Evolutionary conservation across 1,140 invertebrate species (phyloP).

Genomic region (Thaumetopoea pityocampa): DNA sequence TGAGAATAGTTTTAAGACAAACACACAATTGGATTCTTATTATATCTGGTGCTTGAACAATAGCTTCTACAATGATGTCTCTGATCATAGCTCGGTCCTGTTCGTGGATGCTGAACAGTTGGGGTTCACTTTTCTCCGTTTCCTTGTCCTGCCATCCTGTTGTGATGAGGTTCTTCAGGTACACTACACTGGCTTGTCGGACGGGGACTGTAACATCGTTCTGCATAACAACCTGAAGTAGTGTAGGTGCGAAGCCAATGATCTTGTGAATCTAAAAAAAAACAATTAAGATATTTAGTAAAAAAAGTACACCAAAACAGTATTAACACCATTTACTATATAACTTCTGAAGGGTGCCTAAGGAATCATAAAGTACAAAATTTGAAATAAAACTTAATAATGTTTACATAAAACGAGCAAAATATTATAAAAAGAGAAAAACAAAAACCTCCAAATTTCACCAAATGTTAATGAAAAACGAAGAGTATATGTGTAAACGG

Average conservation of each 20-base stretch:
- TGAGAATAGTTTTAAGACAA: constrained; percentile 94
- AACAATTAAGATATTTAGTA: constrained; percentile 9
- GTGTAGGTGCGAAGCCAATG: constrained; percentile 91
- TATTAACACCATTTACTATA: no score
- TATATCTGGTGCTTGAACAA: constrained; percentile 94
- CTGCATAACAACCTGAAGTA: constrained; percentile 96
- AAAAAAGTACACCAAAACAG: no score
- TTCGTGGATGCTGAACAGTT: constrained; percentile 94
- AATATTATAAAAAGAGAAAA: no score
- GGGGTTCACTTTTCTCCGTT: constrained; percentile 82
- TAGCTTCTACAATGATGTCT: constrained; percentile 95
- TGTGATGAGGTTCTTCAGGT: constrained; percentile 96
- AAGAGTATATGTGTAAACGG: no score
- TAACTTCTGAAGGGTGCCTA: no score
- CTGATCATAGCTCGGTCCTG: constrained; percentile 96
- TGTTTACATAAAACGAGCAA: no score
- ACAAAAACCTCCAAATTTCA: no score
- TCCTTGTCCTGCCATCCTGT: constrained; percentile 94
- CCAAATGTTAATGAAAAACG: no score
- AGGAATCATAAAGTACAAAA: no score
- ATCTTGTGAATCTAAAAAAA: constrained; percentile 64
- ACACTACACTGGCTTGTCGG: constrained; percentile 96
- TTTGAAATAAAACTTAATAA: no score
- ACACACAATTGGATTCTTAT: constrained; percentile 92
- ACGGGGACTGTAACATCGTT: constrained; percentile 93